Base-by-base conservation (phyloP, 2,113 vertebrate species). In the Poeciliopsis retropinna region DNA sequence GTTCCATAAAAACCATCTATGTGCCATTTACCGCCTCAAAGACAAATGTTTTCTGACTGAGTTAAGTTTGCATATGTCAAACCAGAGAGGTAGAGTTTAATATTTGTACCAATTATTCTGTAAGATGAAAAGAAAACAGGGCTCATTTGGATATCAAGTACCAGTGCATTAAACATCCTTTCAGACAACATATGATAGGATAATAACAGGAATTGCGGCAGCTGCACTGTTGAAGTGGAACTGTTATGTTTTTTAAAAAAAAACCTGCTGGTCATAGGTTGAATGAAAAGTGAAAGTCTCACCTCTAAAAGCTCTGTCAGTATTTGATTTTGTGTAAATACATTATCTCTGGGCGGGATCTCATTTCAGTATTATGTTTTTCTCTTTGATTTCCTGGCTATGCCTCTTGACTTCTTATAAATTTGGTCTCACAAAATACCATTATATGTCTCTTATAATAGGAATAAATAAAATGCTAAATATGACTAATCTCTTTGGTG, bases 361-460 rank as follows among this genome's bases (percentile, higher is more conserved):
- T 89, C 87, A 90, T 85, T 86, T 87, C 84, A 90, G 90, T 88
- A 82, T 86, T 89, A 70, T 79, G 44, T 82, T 84, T 64, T 78
- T 65, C 37, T 80, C 29, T 72, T 85, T 81, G 60, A 80, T 90
- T 89, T 91, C 67, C 69, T 87, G 85, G 82, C 85, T 75, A 64
- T 39, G 71, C 82, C 84, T 85, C 78, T 85, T 88, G 78, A 85
- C 76, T 89, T 88, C 85, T 73, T 90, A 80, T 88, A 82, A 84
- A 86, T 90, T 88, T 91, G 86, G 85, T 90, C 90, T 89, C 83
- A 86, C 82, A 84, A 72, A 93, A 85, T 76, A 86, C 54, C 90
- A 92, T 88, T 93, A 89, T 93, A 92, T 90, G 90, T 93, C 89
- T 93, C 89, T 92, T 91, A 90, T 91, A 91, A 79, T 88, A 92